phyloP scores from a whole-genome alignment of 2,797 vertebrate species.

The Ataeniobius toweri region DNA sequence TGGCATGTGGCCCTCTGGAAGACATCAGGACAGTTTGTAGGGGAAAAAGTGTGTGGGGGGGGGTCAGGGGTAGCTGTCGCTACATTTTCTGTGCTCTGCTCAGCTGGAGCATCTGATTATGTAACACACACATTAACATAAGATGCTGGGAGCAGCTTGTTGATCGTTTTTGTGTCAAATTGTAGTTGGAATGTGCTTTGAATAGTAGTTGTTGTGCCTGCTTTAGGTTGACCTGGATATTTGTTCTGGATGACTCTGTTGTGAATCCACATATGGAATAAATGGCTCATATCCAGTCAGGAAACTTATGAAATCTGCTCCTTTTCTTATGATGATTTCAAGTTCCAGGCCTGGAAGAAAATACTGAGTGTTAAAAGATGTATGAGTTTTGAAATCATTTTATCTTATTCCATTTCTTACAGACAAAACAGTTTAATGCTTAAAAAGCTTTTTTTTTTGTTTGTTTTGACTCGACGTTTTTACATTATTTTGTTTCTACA shows the following conservation, averaged over 20 bases:
- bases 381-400: background rate
- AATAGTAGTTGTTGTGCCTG: background rate
- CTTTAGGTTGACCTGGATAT: background rate
- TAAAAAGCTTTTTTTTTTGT: background rate
- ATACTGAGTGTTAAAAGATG: no score
- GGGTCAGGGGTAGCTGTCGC: conserved; percentile 41
- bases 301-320: no score
- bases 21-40: conserved; percentile 25
- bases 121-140: conserved; percentile 54
- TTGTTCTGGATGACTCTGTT: background rate
- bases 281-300: no score
- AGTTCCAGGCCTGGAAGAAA: no score
- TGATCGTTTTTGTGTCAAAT: conserved; percentile 2
- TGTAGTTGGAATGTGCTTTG: conserved; percentile 1
- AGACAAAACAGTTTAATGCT: background rate
- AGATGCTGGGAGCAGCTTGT: conserved; percentile 40
- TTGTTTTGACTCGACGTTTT: background rate
- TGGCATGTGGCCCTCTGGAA: conserved; percentile 50
- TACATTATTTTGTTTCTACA: background rate
- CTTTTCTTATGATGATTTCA: no score
- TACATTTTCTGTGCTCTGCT: conserved; percentile 54
- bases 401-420: background rate
- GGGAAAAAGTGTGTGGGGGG: background rate
- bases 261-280: background rate
- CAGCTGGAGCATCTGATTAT: conserved; percentile 59